phyloP scores from a whole-genome alignment of 2,797 vertebrate genomes.

The Betta splendens region DNA sequence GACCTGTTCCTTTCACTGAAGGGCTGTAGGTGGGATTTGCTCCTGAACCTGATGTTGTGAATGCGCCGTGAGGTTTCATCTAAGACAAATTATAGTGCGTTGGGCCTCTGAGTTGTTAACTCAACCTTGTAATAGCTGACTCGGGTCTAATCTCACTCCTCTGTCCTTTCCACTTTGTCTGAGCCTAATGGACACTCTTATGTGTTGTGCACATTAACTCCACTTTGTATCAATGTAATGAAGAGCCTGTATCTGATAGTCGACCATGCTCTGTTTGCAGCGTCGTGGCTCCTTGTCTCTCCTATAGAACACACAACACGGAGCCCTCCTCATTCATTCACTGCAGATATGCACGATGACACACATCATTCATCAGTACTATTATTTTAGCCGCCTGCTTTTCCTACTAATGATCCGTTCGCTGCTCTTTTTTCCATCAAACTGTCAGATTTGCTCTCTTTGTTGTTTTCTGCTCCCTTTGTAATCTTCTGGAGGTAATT shows the following conservation, averaged over 20 bases:
- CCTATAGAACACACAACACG: neutral
- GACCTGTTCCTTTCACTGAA: neutral
- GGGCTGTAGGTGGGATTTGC: neutral
- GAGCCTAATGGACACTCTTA: constrained; percentile 34
- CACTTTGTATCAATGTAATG: neutral
- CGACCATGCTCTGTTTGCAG: neutral
- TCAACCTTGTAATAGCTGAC: constrained; percentile 12
- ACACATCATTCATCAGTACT: neutral
- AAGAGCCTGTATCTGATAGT: neutral
- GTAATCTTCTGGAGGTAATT: constrained; percentile 28
- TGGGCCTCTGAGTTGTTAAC: neutral
- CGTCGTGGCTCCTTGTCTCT: neutral
- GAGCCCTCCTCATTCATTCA: neutral
- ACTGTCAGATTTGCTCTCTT: constrained; percentile 18
- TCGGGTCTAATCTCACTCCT: constrained; percentile 5
- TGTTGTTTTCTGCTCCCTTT: constrained; percentile 21
- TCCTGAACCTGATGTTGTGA: neutral
- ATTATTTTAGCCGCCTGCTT: neutral
- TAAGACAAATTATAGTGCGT: neutral
- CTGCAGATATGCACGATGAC: neutral
- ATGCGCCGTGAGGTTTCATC: neutral
- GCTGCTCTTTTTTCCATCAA: constrained; percentile 9
- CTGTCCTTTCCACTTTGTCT: constrained; percentile 3
- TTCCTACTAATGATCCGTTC: constrained; percentile 12
- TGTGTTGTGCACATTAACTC: constrained; percentile 34